Evolutionary conservation across 2,888 invertebrate species (phyloP).

Genomic region (Caenorhabditis doughertyi): DNA sequence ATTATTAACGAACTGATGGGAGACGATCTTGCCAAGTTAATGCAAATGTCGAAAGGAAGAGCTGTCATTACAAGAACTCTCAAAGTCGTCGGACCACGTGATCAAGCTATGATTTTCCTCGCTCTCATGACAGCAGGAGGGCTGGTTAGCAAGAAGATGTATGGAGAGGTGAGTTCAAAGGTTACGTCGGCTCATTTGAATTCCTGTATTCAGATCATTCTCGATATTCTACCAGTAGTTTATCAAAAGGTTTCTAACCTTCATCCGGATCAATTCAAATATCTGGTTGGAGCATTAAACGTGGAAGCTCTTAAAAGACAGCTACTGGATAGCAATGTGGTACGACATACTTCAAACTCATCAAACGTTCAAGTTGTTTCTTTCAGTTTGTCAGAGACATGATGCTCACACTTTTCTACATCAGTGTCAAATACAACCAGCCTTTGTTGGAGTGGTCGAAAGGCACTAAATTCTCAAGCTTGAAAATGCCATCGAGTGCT

Average conservation of each 20-base stretch:
- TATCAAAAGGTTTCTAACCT: conserved; percentile 40
- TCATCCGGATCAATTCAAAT: conserved; percentile 54
- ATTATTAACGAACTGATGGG: conserved; percentile 66
- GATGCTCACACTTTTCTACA: conserved; percentile 64
- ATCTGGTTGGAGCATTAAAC: conserved; percentile 50
- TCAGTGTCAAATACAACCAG: conserved; percentile 63
- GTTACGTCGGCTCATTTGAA: neutral
- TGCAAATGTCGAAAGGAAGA: conserved; percentile 69
- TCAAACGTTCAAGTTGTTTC: no score
- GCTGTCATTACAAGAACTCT: conserved; percentile 53
- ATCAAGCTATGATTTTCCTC: conserved; percentile 53
- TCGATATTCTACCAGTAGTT: conserved; percentile 44
- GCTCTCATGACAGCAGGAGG: conserved; percentile 49
- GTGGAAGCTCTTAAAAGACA: conserved; percentile 48
- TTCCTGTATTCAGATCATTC: conserved; percentile 28
- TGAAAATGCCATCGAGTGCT: conserved; percentile 34
- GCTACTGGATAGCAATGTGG: conserved; percentile 50
- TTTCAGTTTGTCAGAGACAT: conserved; percentile 73
- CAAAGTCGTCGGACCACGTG: conserved; percentile 53
- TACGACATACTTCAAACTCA: neutral
- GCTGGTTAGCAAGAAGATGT: conserved; percentile 52
- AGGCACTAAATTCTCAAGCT: conserved; percentile 47
- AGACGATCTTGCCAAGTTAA: conserved; percentile 59
- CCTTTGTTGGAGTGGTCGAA: conserved; percentile 51
- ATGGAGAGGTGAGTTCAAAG: conserved; percentile 41